phyloP scores from a whole-genome alignment of 2,113 vertebrate species.

The Gnathonemus longibarbis region DNA sequence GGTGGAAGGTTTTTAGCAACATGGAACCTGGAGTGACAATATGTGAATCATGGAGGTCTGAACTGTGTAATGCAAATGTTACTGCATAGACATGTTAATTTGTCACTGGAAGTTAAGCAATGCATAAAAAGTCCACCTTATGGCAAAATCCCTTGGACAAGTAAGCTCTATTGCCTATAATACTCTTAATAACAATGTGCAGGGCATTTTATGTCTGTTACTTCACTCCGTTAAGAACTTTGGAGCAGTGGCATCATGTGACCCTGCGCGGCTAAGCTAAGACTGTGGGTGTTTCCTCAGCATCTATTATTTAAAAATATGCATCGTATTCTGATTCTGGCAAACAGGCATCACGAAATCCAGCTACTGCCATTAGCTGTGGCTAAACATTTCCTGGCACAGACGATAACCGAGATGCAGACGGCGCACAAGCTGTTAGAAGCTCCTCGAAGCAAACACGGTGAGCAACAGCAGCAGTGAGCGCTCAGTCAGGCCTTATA shows the following conservation, averaged over 20 bases:
- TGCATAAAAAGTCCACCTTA: not conserved
- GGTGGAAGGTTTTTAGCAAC: not conserved
- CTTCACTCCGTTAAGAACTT: not conserved
- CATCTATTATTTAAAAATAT: not conserved
- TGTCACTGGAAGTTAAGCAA: not conserved
- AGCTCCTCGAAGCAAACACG: not conserved
- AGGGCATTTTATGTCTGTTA: not conserved
- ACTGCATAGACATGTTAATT: not conserved
- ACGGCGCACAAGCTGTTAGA: not conserved
- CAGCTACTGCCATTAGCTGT: not conserved
- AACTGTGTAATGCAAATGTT: not conserved
- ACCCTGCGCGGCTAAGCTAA: not conserved
- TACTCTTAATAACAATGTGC: not conserved
- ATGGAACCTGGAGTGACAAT: not conserved
- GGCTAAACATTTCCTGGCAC: not conserved
- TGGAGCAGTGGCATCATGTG: not conserved
- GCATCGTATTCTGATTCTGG: not conserved
- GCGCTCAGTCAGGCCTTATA: not conserved
- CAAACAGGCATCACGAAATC: not conserved
- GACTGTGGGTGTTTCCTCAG: not conserved
- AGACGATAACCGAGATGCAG: not conserved
- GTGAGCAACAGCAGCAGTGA: not conserved
- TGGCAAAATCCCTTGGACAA: not conserved
- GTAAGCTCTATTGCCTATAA: not conserved
- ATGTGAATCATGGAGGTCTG: not conserved